Evolutionary conservation across 2,113 vertebrate genomes (phyloP), one percentile per base, ranked within the genome.

Genomic region (Psittacara wagleri): DNA sequence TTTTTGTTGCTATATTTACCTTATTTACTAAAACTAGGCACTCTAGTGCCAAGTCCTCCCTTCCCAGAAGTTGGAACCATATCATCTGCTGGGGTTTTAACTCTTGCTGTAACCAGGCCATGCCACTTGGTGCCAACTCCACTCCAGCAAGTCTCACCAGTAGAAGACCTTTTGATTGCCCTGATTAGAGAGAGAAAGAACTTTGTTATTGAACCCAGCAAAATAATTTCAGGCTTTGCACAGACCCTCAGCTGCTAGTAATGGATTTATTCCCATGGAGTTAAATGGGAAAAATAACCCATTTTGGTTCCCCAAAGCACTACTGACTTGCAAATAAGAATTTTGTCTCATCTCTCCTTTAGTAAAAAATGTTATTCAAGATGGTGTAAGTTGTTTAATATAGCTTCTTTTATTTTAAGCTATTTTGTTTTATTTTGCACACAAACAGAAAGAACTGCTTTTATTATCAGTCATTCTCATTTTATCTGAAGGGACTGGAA

Each of bases 51-150:
- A 97, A 86, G 8, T 98, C 96, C 43, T 99, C 98, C 88, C 98
- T 98, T 68, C 98, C 98, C 11, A 99, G 98, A 49, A 99, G 98
- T 41, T 99, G 98, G 72, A 99, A 98, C 99, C 99, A 99, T 7
- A 99, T 89, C 3, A 62, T 93, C 73, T 99, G 97, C 5, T 94
- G 77, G 49, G 98, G 98, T 62, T 91, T 96, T 63, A 99, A 77
- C 82, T 98, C 98, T 17, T 86, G 75, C 87, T 97, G 95, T 52
- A 99, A 96, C 99, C 99, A 99, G 17, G 61, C 33, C 10, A 62
- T 73, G 57, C 98, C 98, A 0, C 97, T 91, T 1, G 98, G 97
- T 9, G 98, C 98, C 96, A 99, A 68, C 90, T 99, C 98, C 94
- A 99, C 98, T 27, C 99, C 99, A 2, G 99, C 99, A 88, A 99